Percentiles rank a stretch among this genome's conserved stretches.
Conservation (phyloP, 2,888 invertebrate genomes). For the Ptychoptera albimana region DNA sequence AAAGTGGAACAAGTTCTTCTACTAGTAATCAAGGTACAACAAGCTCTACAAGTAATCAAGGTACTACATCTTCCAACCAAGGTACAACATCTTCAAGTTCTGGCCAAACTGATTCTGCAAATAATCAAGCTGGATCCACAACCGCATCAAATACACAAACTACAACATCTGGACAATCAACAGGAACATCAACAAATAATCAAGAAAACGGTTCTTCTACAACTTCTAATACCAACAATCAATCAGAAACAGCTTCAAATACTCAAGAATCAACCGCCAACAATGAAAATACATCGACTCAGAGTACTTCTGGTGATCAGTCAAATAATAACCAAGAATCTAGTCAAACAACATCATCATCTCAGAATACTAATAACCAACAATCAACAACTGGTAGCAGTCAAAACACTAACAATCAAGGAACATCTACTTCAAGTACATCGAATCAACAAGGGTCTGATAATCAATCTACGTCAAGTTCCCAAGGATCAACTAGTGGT, state of each 20-base stretch:
- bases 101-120: conserved; percentile 5
- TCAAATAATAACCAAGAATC: too few species aligned
- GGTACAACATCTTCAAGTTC: conserved; percentile 2
- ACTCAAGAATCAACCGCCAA: not conserved
- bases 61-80: conserved; percentile 8
- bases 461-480: not conserved
- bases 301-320: too few species aligned
- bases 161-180: not conserved
- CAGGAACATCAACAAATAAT: not conserved
- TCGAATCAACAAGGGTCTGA: conserved; percentile 2
- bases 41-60: conserved; percentile 8
- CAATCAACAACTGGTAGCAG: not conserved
- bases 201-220: conserved; percentile 3
- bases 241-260: not conserved
- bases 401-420: conserved; percentile 1
- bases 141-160: not conserved
- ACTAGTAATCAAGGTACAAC: conserved; percentile 7
- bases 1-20: conserved; percentile 3
- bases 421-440: not conserved
- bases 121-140: not conserved
- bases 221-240: not conserved
- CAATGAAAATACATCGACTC: not conserved
- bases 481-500: not conserved
- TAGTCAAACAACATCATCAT: conserved; percentile 2
- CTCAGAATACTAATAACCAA: not conserved